phyloP scores from a whole-genome alignment of 2,797 vertebrate genomes.

The Rallus crepitans region DNA sequence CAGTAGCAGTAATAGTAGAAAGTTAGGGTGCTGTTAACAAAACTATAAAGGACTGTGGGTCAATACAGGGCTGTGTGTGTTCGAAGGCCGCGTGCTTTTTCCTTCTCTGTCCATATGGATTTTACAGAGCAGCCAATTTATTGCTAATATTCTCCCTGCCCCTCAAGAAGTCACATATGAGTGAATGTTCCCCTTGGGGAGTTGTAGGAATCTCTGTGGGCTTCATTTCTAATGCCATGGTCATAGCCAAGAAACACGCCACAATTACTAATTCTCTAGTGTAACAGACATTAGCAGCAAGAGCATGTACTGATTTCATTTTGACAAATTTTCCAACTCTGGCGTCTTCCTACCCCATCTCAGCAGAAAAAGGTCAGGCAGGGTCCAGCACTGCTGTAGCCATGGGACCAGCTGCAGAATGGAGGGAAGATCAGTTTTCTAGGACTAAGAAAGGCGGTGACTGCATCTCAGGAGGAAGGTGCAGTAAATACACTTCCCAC shows the following conservation, averaged over 20 bases:
- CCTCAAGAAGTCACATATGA: background rate
- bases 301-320: background rate
- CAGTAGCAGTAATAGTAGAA: background rate
- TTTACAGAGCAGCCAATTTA: background rate
- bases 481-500: background rate
- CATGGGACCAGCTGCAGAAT: background rate
- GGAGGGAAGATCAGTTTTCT: background rate
- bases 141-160: background rate
- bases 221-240: conserved; percentile 7
- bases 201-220: background rate
- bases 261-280: background rate
- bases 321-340: background rate
- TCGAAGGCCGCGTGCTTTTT: background rate
- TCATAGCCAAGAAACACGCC: background rate
- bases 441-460: background rate
- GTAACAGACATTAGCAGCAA: background rate
- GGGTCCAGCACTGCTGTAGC: background rate
- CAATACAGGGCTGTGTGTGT: background rate
- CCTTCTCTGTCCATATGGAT: background rate
- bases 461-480: background rate
- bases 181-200: background rate
- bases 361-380: background rate
- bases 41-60: background rate
- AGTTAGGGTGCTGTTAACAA: background rate
- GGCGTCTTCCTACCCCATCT: background rate